Evolutionary conservation across 2,797 vertebrate genomes (phyloP), one percentile per base, ranked within the genome.

Genomic region (Sebastes umbrosus): DNA sequence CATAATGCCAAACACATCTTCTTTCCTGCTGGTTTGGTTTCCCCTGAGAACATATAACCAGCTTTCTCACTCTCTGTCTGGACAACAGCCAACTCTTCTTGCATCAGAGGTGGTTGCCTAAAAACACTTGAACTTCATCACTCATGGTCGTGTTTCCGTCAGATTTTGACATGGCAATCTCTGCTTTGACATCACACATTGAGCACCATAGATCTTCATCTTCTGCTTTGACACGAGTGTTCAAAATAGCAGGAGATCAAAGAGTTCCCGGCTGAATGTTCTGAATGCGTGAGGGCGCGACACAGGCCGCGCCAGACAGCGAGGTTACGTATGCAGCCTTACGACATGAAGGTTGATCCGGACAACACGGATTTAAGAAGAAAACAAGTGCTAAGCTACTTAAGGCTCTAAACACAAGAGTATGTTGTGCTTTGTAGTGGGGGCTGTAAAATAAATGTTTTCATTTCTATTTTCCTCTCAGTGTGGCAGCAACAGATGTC

Each of bases 191-290:
- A 29, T 81, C 64, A 64, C 67, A 63, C 63, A 36, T 7, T 50
- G 75, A 89, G 77, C 9, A 18, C 83, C 72, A 71, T 85, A 73
- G 73, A 87, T 91, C 91, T 91, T 89, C 87, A 86, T 92, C 88
- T 59, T 64, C 81, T 80, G 80, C 81, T 93, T 63, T 87, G 90
- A 89, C 88, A 83, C 1, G 24, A 24, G 32, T 46, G 77, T 77
- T 80, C 79, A 87, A 89, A 94, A 94, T 93, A 93, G 91, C 82
- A 34, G 58, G 36, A 85, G 87, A 93, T 94, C 88, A 93, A 92
- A 93, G 87, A 24, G 82, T 59, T 52, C n/a, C 43, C 32, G 75
- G 58, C 24, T 84, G 87, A 88, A 87, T 83, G 89, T 81, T 83
- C 25, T 82, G 78, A 80, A 90, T 87, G 86, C 69, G 82, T 16